A percentile compares a stretch with the other conserved stretches of the same genome.
Conservation (phyloP, 35 echinoderm and acorn worm species). For the Heliocidaris tuberculata region DNA sequence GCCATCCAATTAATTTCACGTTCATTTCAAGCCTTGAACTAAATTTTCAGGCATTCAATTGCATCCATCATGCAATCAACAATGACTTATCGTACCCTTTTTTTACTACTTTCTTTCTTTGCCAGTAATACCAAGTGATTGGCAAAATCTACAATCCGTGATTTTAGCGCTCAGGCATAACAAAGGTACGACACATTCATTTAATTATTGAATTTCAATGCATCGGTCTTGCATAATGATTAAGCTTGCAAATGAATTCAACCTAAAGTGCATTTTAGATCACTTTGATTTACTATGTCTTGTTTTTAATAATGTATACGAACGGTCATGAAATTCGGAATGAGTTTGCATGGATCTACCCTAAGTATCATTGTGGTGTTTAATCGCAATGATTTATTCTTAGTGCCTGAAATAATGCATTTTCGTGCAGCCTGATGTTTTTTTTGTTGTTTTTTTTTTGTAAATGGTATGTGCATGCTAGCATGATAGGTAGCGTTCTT, state of each 20-base stretch:
- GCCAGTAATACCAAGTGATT: slow-evolving; percentile 42
- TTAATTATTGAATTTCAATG: not conserved
- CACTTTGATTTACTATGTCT: not conserved
- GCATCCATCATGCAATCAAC: not conserved
- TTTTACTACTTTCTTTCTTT: slow-evolving; percentile 12
- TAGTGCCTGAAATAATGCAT: not conserved
- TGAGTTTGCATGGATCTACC: not conserved
- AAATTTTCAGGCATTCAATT: not conserved
- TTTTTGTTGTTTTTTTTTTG: too few species aligned
- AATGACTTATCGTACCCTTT: not conserved
- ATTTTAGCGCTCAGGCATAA: slow-evolving; percentile 43
- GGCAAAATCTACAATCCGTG: slow-evolving; percentile 51
- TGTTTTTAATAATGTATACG: not conserved
- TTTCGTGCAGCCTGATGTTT: not conserved
- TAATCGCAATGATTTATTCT: not conserved
- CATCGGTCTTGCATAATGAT: not conserved
- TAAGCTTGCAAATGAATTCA: not conserved
- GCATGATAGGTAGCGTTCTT: too few species aligned
- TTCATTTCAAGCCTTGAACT: not conserved
- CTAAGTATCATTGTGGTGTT: not conserved
- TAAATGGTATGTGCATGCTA: not conserved
- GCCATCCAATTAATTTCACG: not conserved
- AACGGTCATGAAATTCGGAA: not conserved
- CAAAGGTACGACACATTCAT: slow-evolving; percentile 16
- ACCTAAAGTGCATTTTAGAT: not conserved